Evolutionary conservation across 2,113 vertebrate genomes (phyloP).

Genomic region (Notiomystis cincta): DNA sequence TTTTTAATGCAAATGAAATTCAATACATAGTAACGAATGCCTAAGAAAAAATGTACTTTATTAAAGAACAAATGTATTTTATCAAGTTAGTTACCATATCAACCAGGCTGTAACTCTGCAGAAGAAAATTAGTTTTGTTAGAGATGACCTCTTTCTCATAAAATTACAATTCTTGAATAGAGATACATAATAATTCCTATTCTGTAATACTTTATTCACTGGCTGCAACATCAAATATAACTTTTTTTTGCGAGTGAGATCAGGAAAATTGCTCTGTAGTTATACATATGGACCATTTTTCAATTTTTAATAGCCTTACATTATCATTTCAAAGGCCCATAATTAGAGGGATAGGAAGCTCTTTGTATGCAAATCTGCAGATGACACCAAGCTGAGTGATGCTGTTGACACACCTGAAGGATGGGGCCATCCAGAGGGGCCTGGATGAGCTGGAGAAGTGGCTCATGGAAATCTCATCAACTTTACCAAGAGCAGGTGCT

Average conservation of each 20-base stretch:
- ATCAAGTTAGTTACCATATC: constrained; percentile 28
- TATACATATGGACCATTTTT: not conserved
- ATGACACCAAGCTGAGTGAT: not conserved
- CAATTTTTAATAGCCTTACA: not conserved
- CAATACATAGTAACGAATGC: not conserved
- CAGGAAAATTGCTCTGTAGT: not conserved
- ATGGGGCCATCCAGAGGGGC: not conserved
- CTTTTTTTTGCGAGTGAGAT: not conserved
- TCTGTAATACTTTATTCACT: not conserved
- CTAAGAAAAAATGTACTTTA: not conserved
- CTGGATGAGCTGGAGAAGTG: not conserved
- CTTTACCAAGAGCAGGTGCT: not conserved
- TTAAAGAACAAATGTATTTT: not conserved
- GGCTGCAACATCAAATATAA: not conserved
- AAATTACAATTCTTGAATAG: not conserved
- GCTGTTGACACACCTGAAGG: not conserved
- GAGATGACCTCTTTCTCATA: not conserved
- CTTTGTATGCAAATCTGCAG: not conserved
- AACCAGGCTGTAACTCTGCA: not conserved
- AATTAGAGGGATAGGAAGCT: not conserved
- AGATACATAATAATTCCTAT: not conserved
- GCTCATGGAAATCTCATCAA: not conserved
- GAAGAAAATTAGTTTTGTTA: not conserved
- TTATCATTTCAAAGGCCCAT: not conserved
- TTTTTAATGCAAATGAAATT: constrained; percentile 28